A percentile compares a stretch with the other conserved stretches of the same genome.
Evolutionary conservation across 1,140 invertebrate species (phyloP).

Genomic region (Megalonaias nervosa): DNA sequence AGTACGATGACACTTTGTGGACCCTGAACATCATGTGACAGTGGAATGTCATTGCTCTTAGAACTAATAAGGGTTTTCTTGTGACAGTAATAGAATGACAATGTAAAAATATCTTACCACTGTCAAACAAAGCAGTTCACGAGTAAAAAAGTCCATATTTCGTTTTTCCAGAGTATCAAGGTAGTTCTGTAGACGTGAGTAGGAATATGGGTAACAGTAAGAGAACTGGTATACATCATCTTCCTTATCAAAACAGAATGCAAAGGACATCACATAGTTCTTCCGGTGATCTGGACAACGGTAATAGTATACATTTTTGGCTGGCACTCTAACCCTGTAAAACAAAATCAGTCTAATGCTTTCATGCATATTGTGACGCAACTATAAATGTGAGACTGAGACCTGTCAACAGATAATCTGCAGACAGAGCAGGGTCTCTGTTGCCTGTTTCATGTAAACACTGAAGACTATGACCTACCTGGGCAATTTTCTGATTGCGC

Average conservation of each 20-base stretch:
- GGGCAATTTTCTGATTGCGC: too few relatives aligned
- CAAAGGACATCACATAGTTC: constrained; percentile 94
- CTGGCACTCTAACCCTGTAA: constrained; percentile 86
- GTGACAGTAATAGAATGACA: neutral
- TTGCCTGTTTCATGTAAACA: too few relatives aligned
- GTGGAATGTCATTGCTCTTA: too few relatives aligned
- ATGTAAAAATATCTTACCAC: constrained; percentile 76
- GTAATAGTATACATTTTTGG: constrained; percentile 93
- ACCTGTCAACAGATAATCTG: too few relatives aligned
- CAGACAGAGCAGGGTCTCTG: too few relatives aligned
- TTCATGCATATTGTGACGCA: neutral
- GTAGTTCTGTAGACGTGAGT: constrained; percentile 89
- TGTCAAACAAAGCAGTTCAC: constrained; percentile 79
- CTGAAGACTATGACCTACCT: too few relatives aligned
- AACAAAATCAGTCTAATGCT: neutral
- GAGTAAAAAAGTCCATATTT: constrained; percentile 76
- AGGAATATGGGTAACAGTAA: constrained; percentile 94
- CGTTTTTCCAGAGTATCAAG: constrained; percentile 83
- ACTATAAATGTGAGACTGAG: too few relatives aligned
- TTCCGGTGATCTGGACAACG: constrained; percentile 90
- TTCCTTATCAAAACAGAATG: constrained; percentile 94
- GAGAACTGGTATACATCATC: constrained; percentile 95
- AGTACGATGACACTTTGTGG: too few relatives aligned
- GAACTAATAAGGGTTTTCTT: neutral
- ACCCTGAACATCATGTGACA: too few relatives aligned